phyloP scores from a whole-genome alignment of 2,888 invertebrate species.

The Clunio marinus region DNA sequence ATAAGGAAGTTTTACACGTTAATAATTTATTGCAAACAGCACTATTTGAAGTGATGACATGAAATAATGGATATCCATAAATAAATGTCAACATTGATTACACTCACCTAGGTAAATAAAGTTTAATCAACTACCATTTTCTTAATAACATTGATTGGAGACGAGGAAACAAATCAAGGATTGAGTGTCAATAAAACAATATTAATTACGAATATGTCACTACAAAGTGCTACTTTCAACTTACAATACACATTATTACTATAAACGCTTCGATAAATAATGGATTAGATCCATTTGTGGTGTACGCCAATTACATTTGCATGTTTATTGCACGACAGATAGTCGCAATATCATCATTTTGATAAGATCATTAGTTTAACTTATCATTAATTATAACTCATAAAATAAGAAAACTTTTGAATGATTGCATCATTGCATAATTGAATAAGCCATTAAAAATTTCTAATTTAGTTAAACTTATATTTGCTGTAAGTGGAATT shows the following conservation, averaged over 20 bases:
- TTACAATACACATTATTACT: background rate
- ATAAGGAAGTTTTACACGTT: background rate
- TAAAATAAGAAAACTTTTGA: too few relatives aligned
- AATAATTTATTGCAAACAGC: slow-evolving; percentile 5
- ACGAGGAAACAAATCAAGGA: background rate
- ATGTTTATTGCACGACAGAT: background rate
- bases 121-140: slow-evolving; percentile 12
- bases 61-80: background rate
- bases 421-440: too few relatives aligned
- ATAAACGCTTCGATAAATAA: background rate
- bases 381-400: too few relatives aligned
- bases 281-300: background rate
- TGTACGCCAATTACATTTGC: slow-evolving; percentile 6
- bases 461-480: too few relatives aligned
- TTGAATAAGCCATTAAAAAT: too few relatives aligned
- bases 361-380: too few relatives aligned
- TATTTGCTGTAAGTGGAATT: too few relatives aligned
- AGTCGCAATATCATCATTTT: background rate
- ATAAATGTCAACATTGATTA: slow-evolving; percentile 1
- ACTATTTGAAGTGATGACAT: background rate
- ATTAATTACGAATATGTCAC: slow-evolving; percentile 1
- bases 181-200: background rate
- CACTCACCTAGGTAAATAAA: background rate
- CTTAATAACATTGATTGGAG: background rate
- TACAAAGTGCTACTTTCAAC: background rate